Evolutionary conservation across 1,140 invertebrate species (phyloP).

Genomic region (Drosophila paulistorum): DNA sequence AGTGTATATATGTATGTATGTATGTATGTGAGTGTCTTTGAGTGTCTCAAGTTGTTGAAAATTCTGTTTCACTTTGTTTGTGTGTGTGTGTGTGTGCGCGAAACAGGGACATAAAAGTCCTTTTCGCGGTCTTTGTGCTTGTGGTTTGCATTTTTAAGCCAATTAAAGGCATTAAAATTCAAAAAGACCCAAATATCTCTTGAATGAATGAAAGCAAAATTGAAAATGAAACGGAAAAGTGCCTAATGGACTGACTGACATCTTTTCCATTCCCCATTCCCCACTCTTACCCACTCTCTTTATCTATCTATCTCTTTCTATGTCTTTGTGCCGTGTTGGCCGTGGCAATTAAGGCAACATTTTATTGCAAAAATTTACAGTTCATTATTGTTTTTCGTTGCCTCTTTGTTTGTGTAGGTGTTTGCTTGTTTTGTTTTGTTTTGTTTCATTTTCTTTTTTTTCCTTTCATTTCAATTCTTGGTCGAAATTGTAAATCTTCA

Average conservation of each 20-base stretch:
- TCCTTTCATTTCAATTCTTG: constrained; percentile 22
- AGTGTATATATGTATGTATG: constrained; percentile 17
- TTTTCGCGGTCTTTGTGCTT: constrained; percentile 32
- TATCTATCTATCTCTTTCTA: not conserved
- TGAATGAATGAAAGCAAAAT: constrained; percentile 42
- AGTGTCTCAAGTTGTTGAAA: constrained; percentile 36
- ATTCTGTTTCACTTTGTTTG: not conserved
- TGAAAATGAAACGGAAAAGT: constrained; percentile 59
- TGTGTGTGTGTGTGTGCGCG: not conserved
- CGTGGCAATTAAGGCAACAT: constrained; percentile 72
- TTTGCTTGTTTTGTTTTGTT: constrained; percentile 25
- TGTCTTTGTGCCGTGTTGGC: constrained; percentile 20
- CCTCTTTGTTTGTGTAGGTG: constrained; percentile 7
- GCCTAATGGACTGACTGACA: constrained; percentile 62
- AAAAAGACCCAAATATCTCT: constrained; percentile 6
- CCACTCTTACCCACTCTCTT: constrained; percentile 28
- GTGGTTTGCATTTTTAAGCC: constrained; percentile 58
- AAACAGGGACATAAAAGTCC: constrained; percentile 17
- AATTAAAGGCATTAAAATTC: constrained; percentile 61
- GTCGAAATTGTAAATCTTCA: constrained; percentile 50
- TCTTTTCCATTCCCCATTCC: no score
- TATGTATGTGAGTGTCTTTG: constrained; percentile 39
- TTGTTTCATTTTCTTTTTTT: not conserved
- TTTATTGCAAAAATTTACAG: constrained; percentile 63
- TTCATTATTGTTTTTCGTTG: constrained; percentile 36